Conservation (phyloP, 2,113 vertebrate genomes). For the Tragulus kanchil region DNA sequence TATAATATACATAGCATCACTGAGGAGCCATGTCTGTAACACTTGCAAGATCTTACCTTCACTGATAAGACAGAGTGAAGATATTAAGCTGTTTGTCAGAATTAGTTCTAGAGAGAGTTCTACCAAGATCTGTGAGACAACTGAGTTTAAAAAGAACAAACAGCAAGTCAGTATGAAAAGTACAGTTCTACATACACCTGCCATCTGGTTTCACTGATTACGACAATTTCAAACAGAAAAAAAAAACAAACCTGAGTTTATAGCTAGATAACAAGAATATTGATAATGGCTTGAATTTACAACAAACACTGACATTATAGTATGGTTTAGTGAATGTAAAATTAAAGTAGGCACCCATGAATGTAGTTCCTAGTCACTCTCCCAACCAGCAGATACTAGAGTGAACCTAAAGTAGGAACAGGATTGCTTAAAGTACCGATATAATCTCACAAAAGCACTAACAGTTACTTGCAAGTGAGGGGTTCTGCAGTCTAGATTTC, state of each 20-base stretch:
- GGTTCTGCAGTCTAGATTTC: background rate
- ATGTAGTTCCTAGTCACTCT: background rate
- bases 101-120: background rate
- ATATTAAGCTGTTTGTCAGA: slow-evolving; percentile 7
- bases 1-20: background rate
- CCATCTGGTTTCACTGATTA: background rate
- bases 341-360: slow-evolving; percentile 7
- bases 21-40: background rate
- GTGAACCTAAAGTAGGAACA: slow-evolving; percentile 9
- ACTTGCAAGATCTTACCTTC: background rate
- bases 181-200: background rate
- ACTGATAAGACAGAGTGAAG: background rate
- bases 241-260: background rate
- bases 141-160: slow-evolving; percentile 47
- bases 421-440: background rate
- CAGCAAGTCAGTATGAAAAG: background rate
- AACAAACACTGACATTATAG: background rate
- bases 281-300: slow-evolving; percentile 51
- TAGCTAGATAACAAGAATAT: background rate
- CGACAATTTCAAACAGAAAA: background rate
- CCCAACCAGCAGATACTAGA: slow-evolving; percentile 10
- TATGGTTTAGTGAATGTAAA: background rate
- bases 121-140: background rate
- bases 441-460: slow-evolving; percentile 36
- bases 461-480: background rate